Conservation (phyloP, 2,888 invertebrate genomes). For the Nomada hirtipes region DNA sequence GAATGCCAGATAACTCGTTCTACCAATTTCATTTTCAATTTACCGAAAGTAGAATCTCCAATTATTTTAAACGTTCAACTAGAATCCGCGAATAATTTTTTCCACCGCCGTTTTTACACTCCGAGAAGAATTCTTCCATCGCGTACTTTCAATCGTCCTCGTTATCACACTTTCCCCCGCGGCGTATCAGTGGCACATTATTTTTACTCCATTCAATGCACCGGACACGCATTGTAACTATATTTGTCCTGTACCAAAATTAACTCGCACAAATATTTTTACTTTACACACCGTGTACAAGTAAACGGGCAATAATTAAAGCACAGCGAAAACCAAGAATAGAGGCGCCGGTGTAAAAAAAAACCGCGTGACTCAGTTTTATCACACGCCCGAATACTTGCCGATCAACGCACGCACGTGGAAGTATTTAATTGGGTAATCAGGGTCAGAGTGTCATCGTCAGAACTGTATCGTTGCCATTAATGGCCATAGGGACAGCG, state of each 20-base stretch:
- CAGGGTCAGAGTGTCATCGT: constrained; percentile 70
- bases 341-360: neutral
- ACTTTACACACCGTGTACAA: no score
- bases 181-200: constrained; percentile 5
- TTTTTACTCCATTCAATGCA: neutral
- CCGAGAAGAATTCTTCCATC: neutral
- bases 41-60: neutral
- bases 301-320: neutral
- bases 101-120: neutral
- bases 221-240: neutral
- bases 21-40: neutral
- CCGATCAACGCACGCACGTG: constrained; percentile 7
- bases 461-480: constrained; percentile 58
- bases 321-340: constrained; percentile 9
- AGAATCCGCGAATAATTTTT: neutral
- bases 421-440: constrained; percentile 56
- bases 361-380: neutral
- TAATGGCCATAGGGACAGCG: constrained; percentile 18
- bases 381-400: neutral
- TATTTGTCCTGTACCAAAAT: neutral
- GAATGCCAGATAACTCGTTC: neutral
- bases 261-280: neutral
- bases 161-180: constrained; percentile 9
- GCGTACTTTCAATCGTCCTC: neutral
- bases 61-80: neutral